Evolutionary conservation across 2,113 vertebrate species (phyloP), one percentile per base, ranked within the genome.

Genomic region (Struthidea cinerea): DNA sequence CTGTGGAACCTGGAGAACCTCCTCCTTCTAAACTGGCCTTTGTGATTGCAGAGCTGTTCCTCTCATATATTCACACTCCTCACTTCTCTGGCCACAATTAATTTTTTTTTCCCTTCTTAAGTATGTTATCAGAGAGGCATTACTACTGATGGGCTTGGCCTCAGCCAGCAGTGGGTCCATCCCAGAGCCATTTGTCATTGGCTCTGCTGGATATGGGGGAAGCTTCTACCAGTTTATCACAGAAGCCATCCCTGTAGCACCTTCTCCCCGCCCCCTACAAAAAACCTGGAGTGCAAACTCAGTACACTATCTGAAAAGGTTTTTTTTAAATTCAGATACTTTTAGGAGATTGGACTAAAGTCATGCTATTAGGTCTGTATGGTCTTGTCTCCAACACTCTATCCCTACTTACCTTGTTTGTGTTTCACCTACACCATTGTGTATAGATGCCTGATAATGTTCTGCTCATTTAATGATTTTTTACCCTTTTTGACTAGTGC

Each of bases 191-290:
- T 60, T 16, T 50, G 55, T 28, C 15, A 2, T 19, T 83, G 37
- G 6, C 46, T 69, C 20, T 60, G 24, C 9, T 1, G 1, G 11
- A 35, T 28, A 50, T 24, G 10, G 7, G 18, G 15, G 19, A n/a
- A 59, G 23, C 19, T 70, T n/a, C 53, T 41, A 23, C 30, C 24
- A 59, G 7, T 35, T 42, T 50, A 55, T 82, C 65, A 50, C 12
- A 24, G 55, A 60, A 60, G 27, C 24, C 44, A 50, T 15, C 14
- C 9, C 13, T 27, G 6, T 14, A 59, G 30, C 23, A 59, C 3
- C 7, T 15, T 3, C 6, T 49, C 13, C 13, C 0, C 1, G 4
- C 41, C 28, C 6, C 12, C 28, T 50, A 22, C 7, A 30, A 50
- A 30, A 20, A n/a, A n/a, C 7, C 30, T 50, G 19, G 30, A 41